A percentile compares a stretch with the other conserved stretches of the same genome.
Evolutionary conservation across 2,113 vertebrate species (phyloP).

Genomic region (Anolis sagrei): DNA sequence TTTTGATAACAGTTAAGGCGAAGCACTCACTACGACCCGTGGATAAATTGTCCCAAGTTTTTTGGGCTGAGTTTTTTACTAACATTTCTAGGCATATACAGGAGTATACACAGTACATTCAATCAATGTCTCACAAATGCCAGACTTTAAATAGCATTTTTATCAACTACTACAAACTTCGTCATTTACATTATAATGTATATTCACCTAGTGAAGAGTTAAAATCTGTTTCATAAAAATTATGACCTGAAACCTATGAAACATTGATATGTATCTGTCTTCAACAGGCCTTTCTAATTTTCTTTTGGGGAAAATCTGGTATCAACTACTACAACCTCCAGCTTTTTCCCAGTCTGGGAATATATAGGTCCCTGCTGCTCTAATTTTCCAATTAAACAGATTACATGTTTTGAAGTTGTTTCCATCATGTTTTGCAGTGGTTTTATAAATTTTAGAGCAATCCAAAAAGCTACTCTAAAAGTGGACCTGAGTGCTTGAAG

Average conservation of each 20-base stretch:
- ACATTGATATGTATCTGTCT: not conserved
- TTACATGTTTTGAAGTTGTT: not conserved
- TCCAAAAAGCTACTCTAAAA: too few relatives aligned
- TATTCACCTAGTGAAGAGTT: constrained; percentile 18
- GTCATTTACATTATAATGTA: not conserved
- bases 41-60: too few relatives aligned
- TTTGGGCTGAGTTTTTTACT: too few relatives aligned
- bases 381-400: not conserved
- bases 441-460: too few relatives aligned
- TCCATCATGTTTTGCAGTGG: too few relatives aligned
- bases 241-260: constrained; percentile 7
- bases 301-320: not conserved
- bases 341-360: not conserved
- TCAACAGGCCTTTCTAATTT: not conserved
- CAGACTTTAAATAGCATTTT: accelerated
- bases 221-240: not conserved
- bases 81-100: too few relatives aligned
- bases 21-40: too few relatives aligned
- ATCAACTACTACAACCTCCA: not conserved
- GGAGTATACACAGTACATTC: not conserved
- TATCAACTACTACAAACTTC: not conserved
- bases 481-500: too few relatives aligned
- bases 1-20: too few relatives aligned
- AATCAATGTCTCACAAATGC: not conserved
- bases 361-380: not conserved